Evolutionary conservation across 2,888 invertebrate species (phyloP).

Genomic region (Gandaritis pyraliata): DNA sequence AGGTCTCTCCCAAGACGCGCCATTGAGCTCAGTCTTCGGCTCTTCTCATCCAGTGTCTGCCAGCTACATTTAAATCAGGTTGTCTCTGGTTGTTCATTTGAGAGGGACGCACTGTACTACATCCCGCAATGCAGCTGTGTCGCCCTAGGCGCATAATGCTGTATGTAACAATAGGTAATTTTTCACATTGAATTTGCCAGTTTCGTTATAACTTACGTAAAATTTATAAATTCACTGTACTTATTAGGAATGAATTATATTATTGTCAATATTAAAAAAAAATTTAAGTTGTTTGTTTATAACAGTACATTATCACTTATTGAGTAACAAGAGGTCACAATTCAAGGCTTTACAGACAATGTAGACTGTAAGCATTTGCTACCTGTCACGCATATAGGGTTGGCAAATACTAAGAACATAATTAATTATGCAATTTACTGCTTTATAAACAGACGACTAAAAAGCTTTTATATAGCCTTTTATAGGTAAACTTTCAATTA

Average conservation of each 20-base stretch:
- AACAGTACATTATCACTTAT: too few species aligned
- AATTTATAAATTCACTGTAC: too few species aligned
- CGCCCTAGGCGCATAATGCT: conserved; percentile 14
- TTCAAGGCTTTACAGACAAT: too few species aligned
- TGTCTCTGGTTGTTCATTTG: conserved; percentile 66
- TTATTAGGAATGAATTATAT: too few species aligned
- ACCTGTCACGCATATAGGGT: conserved; percentile 28
- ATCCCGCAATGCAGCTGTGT: conserved; percentile 52
- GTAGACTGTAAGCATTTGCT: not conserved
- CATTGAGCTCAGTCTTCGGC: conserved; percentile 60
- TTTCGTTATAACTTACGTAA: not conserved
- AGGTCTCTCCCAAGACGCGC: too few species aligned
- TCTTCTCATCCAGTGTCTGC: too few species aligned
- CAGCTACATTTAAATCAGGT: conserved; percentile 75
- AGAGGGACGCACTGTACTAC: conserved; percentile 50
- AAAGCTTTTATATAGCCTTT: conserved; percentile 28
- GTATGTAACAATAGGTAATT: conserved; percentile 10
- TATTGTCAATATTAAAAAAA: too few species aligned
- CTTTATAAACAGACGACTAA: conserved; percentile 20
- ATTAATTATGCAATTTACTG: conserved; percentile 34
- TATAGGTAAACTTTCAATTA: conserved; percentile 32
- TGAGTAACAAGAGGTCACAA: too few species aligned
- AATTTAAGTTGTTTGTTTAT: too few species aligned
- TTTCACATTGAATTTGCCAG: conserved; percentile 2
- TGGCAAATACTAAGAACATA: conserved; percentile 32